These are phyloP conservation scores for Pseudopleuronectes americanus DNA, from an alignment of 2,797 vertebrate species.

Conservation along the genomic window DNA sequence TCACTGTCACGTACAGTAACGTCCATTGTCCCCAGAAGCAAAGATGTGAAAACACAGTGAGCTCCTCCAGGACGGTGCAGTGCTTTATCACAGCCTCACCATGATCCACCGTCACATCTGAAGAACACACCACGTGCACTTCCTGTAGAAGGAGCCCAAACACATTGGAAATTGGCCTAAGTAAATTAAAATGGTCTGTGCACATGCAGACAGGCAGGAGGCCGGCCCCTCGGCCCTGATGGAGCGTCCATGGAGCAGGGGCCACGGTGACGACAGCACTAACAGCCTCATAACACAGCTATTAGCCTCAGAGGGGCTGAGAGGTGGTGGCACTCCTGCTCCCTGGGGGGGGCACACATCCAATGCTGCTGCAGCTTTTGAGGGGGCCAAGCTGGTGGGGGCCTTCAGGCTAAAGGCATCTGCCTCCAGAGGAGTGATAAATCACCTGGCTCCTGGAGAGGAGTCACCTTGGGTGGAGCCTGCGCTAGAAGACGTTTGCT, in stretches of 20 bases:
- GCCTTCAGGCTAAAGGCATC: slow-evolving; percentile 31
- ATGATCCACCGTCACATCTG: too few species aligned
- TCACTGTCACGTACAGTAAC: too few species aligned
- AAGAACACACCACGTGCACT: slow-evolving; percentile 17
- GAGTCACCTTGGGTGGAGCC: slow-evolving; percentile 71
- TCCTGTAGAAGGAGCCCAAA: slow-evolving; percentile 13
- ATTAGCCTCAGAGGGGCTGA: slow-evolving; percentile 63
- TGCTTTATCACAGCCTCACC: background rate
- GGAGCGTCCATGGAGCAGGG: slow-evolving; percentile 58
- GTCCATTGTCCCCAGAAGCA: too few species aligned
- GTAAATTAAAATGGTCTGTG: slow-evolving; percentile 45
- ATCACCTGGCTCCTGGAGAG: slow-evolving; percentile 57
- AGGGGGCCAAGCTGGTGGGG: slow-evolving; percentile 30
- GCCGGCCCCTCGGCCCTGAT: slow-evolving; percentile 43
- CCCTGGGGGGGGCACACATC: slow-evolving; percentile 58
- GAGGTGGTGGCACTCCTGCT: slow-evolving; percentile 31
- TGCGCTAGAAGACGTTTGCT: slow-evolving; percentile 38
- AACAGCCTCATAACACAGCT: slow-evolving; percentile 64
- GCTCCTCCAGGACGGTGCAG: background rate
- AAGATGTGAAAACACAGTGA: too few species aligned
- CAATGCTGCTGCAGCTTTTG: slow-evolving; percentile 32
- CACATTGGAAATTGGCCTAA: slow-evolving; percentile 38
- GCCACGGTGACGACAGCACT: slow-evolving; percentile 49
- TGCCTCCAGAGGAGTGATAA: slow-evolving; percentile 44
- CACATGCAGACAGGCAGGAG: slow-evolving; percentile 38